Percentiles rank a stretch among this genome's conserved stretches.
phyloP scores from a whole-genome alignment of 2,797 vertebrate genomes.

The Enteromius fasciolatus region DNA sequence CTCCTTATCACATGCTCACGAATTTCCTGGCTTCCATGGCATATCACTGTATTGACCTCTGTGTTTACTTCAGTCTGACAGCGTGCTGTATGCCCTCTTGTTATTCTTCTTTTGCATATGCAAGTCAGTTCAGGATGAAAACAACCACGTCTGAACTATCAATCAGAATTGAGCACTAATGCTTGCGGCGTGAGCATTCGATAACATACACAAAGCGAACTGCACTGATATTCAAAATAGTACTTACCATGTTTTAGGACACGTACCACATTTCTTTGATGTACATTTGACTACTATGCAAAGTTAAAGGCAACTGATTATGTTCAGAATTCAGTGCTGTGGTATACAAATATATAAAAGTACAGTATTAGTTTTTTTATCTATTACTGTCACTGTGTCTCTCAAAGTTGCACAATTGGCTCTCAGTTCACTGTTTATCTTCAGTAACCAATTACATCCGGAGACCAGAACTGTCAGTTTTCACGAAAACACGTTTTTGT shows the following conservation, averaged over 20 bases:
- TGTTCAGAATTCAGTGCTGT: background rate
- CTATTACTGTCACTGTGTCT: background rate
- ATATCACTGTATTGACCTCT: background rate
- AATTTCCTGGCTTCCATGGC: background rate
- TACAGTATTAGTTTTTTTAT: background rate
- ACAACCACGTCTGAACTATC: background rate
- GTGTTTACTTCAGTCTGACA: background rate
- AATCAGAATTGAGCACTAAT: background rate
- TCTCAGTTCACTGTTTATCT: background rate
- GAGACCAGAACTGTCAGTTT: background rate
- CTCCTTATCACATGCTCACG: background rate
- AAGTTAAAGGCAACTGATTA: background rate
- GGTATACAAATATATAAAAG: background rate
- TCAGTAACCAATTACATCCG: background rate
- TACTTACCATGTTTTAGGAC: background rate
- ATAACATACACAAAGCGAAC: background rate
- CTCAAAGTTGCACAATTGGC: background rate
- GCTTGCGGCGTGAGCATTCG: background rate
- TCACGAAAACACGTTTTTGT: background rate
- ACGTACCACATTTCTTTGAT: background rate
- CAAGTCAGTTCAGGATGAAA: background rate
- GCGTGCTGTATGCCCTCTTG: background rate
- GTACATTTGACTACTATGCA: background rate
- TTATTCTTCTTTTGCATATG: background rate
- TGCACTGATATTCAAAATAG: background rate